Conservation (phyloP, 2,888 invertebrate species). For the Macrophya alboannulata region DNA sequence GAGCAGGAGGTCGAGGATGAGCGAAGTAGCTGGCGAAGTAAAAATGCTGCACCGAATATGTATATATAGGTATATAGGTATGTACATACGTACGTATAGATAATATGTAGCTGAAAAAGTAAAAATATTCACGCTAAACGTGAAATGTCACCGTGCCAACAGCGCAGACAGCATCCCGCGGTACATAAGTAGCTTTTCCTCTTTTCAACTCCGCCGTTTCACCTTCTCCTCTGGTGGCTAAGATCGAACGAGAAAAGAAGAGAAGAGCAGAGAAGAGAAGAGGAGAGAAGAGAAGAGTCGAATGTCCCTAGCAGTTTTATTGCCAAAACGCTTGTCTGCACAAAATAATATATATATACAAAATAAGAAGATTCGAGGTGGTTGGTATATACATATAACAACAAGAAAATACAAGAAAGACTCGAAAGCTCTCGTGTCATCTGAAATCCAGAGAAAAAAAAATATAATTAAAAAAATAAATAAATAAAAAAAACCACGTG, state of each 20-base stretch:
- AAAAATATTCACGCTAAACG: conserved; percentile 47
- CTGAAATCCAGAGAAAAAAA: background rate
- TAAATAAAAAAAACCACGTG: background rate
- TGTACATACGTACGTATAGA: too few species aligned
- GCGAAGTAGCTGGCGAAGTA: background rate
- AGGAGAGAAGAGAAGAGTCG: background rate
- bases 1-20: background rate
- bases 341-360: background rate
- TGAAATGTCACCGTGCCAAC: conserved; percentile 51
- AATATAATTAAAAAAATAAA: background rate
- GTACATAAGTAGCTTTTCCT: conserved; percentile 51
- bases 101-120: conserved; percentile 9
- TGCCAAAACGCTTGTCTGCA: conserved; percentile 5
- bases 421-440: background rate
- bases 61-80: too few species aligned
- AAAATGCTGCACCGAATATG: background rate
- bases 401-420: background rate
- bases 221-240: conserved; percentile 20
- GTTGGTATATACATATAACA: background rate
- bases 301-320: conserved; percentile 13
- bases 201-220: conserved; percentile 44
- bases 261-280: background rate
- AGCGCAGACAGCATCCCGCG: conserved; percentile 46
- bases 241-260: conserved; percentile 13
- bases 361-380: background rate